Percentiles rank a stretch among this genome's conserved stretches.
phyloP scores from a whole-genome alignment of 2,113 vertebrate species.

The Gorsachius goisagi region DNA sequence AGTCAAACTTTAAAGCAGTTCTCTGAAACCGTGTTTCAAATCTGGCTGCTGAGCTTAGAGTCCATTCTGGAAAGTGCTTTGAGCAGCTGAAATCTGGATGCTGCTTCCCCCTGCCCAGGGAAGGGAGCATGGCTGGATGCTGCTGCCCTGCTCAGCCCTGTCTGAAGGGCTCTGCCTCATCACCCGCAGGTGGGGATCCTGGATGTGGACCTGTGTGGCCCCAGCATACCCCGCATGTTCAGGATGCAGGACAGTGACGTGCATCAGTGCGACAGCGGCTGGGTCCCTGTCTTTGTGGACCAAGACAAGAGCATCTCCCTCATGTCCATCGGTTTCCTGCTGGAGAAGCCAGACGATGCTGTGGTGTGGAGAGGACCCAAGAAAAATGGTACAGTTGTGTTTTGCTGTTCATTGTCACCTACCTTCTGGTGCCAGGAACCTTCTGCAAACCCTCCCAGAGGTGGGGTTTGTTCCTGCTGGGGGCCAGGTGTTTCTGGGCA shows the following conservation, averaged over 20 bases:
- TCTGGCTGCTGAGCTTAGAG: not conserved
- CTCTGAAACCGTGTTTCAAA: not conserved
- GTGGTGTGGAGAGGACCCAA: slow-evolving; percentile 97
- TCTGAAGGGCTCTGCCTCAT: not conserved
- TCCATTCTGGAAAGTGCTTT: rapidly evolving
- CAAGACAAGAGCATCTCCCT: slow-evolving; percentile 82
- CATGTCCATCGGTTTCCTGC: slow-evolving; percentile 95
- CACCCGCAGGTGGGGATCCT: slow-evolving; percentile 88
- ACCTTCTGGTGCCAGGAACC: too few relatives aligned
- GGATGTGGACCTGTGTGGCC: slow-evolving; percentile 93
- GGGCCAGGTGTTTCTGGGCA: not conserved
- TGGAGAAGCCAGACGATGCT: slow-evolving; percentile 88
- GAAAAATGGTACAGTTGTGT: slow-evolving; percentile 80
- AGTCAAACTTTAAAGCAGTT: not conserved
- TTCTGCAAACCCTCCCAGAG: not conserved
- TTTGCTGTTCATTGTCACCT: not conserved
- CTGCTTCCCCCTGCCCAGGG: not conserved
- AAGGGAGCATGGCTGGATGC: not conserved
- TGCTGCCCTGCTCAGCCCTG: rapidly evolving
- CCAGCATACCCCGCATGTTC: slow-evolving; percentile 94
- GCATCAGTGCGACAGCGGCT: slow-evolving; percentile 91
- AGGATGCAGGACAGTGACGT: slow-evolving; percentile 75
- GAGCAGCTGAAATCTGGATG: rapidly evolving
- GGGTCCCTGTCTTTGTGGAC: slow-evolving; percentile 90
- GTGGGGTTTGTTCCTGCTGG: not conserved